These are phyloP conservation scores for Sparus aurata DNA, from an alignment of 2,797 vertebrate species.

Conservation along the genomic window DNA sequence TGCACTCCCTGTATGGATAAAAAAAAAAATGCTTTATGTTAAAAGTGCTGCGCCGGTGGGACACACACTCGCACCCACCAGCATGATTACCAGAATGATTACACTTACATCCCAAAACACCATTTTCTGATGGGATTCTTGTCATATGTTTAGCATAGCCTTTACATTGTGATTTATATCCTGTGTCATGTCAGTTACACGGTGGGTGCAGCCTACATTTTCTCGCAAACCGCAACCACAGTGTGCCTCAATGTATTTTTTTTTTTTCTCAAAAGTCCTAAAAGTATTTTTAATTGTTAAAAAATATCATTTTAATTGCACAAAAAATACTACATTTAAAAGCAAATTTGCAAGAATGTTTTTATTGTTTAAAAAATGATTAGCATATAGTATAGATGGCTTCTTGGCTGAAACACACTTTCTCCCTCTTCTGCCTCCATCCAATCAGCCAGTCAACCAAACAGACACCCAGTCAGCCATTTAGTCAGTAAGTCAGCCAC, in stretches of 20 bases:
- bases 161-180: slow-evolving; percentile 4
- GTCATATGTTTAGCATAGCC: background rate
- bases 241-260: background rate
- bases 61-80: slow-evolving; percentile 15
- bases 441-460: slow-evolving; percentile 46
- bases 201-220: background rate
- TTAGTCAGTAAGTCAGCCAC: slow-evolving; percentile 44
- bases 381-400: background rate
- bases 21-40: background rate
- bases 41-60: background rate
- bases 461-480: slow-evolving; percentile 40
- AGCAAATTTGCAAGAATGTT: background rate
- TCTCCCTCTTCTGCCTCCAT: slow-evolving; percentile 5
- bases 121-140: background rate
- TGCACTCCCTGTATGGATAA: slow-evolving; percentile 3
- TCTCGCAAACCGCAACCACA: background rate
- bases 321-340: background rate
- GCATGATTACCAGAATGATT: background rate
- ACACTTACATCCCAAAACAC: background rate
- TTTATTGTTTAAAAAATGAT: background rate
- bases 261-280: background rate
- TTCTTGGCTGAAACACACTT: slow-evolving; percentile 17
- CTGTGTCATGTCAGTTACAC: background rate
- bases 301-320: slow-evolving; percentile 14
- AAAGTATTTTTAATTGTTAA: background rate